These are phyloP conservation scores for Corythornis vintsioides DNA, from an alignment of 2,113 vertebrate genomes.

Conservation along the genomic window DNA sequence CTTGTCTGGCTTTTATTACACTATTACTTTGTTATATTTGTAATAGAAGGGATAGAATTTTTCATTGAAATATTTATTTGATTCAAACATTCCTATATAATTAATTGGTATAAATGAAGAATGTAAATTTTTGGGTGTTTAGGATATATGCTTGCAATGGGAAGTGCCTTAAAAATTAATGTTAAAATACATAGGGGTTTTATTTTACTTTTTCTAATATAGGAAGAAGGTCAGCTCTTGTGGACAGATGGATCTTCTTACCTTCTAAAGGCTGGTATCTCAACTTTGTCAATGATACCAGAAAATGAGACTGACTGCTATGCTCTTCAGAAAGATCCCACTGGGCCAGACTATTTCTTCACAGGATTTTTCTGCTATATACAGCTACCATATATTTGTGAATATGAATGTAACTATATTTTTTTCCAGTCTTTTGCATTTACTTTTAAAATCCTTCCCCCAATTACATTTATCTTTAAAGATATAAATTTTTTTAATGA, in stretches of 20 bases:
- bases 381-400: slow-evolving; percentile 86
- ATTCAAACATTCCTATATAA: not conserved
- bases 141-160: not conserved
- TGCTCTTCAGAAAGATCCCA: slow-evolving; percentile 83
- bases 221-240: slow-evolving; percentile 82
- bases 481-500: not conserved
- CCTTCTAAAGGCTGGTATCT: slow-evolving; percentile 65
- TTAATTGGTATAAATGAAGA: not conserved
- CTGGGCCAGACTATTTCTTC: slow-evolving; percentile 81
- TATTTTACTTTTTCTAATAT: not conserved
- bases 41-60: not conserved
- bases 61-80: not conserved
- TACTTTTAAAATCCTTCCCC: not conserved
- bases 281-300: slow-evolving; percentile 70
- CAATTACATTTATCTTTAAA: not conserved
- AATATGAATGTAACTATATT: slow-evolving; percentile 83
- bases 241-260: slow-evolving; percentile 84
- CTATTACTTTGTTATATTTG: not conserved
- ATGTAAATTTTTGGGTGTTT: not conserved
- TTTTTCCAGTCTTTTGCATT: not conserved
- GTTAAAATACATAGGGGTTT: not conserved
- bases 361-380: slow-evolving; percentile 84
- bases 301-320: slow-evolving; percentile 85
- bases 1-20: not conserved
- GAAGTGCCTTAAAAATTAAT: not conserved